phyloP scores from a whole-genome alignment of 2,797 vertebrate species.

The Rhincodon typus region DNA sequence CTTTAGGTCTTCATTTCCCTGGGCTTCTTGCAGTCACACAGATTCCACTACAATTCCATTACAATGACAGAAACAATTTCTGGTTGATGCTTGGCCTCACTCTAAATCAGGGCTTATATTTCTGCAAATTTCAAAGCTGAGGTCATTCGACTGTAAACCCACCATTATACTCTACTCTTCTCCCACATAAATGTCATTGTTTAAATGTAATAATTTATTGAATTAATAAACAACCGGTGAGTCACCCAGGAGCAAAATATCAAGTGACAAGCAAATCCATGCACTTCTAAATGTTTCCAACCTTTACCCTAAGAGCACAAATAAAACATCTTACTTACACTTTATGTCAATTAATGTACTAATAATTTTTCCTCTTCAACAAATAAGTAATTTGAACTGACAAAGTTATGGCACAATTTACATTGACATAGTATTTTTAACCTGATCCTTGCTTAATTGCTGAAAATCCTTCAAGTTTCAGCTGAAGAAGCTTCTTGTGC shows the following conservation, averaged over 20 bases:
- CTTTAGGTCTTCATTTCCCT: background rate
- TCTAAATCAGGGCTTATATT: background rate
- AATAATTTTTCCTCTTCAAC: background rate
- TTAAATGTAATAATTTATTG: background rate
- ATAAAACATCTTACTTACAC: background rate
- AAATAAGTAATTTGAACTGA: background rate
- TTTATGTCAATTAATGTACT: background rate
- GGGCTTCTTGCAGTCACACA: background rate
- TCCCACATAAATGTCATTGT: background rate
- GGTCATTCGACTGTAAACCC: background rate
- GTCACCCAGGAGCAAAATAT: background rate
- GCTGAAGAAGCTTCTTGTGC: background rate
- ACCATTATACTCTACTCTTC: background rate
- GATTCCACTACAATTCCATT: background rate
- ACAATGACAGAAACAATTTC: no score
- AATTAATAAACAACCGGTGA: conserved; percentile 6
- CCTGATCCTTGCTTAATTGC: background rate
- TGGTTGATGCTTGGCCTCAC: background rate
- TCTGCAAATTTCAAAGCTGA: background rate
- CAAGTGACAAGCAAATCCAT: background rate
- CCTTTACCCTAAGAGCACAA: background rate
- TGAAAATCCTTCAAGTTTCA: background rate
- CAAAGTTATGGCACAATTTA: background rate
- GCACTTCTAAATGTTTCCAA: background rate
- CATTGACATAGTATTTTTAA: background rate